A percentile compares a stretch with the other conserved stretches of the same genome.
Evolutionary conservation across 1,140 invertebrate genomes (phyloP).

Genomic region (Maconellicoccus hirsutus): DNA sequence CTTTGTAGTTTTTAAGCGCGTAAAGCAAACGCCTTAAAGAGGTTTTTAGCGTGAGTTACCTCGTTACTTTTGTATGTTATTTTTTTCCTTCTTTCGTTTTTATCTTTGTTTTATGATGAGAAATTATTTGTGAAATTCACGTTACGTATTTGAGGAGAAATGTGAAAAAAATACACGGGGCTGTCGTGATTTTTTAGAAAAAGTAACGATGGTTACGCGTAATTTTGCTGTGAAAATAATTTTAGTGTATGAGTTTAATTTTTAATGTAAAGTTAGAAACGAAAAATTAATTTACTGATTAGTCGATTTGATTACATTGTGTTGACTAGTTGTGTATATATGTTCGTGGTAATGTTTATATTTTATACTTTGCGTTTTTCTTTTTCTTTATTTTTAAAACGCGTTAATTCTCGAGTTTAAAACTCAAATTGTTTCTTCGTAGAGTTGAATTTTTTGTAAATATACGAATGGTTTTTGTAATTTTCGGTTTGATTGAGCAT

Average conservation of each 20-base stretch:
- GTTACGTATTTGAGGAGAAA: background rate
- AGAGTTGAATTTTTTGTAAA: too few species aligned
- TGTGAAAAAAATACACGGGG: background rate
- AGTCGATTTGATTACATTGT: too few species aligned
- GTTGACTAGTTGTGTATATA: too few species aligned
- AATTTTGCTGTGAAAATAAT: background rate
- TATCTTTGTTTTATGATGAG: too few species aligned
- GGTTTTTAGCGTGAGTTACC: background rate
- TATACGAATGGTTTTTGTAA: too few species aligned
- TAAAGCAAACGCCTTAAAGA: background rate
- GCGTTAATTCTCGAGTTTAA: too few species aligned
- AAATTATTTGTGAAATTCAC: background rate
- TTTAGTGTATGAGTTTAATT: background rate
- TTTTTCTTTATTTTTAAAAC: too few species aligned
- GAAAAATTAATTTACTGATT: too few species aligned
- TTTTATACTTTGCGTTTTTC: background rate
- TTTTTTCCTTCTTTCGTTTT: background rate
- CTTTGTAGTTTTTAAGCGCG: background rate
- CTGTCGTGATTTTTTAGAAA: background rate
- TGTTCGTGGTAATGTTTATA: too few species aligned
- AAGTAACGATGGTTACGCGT: background rate
- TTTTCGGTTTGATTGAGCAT: background rate
- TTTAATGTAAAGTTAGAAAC: background rate
- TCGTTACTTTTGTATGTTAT: slow-evolving; percentile 1
- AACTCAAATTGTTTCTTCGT: too few species aligned